Evolutionary conservation across 2,113 vertebrate genomes (phyloP), one percentile per base, ranked within the genome.

Genomic region (Thinocorus orbignyianus): DNA sequence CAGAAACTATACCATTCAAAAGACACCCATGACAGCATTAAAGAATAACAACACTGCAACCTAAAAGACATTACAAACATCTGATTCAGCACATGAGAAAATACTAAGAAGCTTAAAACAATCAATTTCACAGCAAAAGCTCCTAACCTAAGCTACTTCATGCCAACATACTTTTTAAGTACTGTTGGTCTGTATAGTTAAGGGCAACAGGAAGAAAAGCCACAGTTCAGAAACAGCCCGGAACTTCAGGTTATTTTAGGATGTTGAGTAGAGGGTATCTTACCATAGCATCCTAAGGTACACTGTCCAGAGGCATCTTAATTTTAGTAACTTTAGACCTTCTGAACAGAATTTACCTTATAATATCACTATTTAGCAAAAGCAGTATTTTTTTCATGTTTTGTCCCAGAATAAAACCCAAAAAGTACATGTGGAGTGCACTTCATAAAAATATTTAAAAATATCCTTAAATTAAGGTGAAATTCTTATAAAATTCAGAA

Each of bases 91-190:
- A 61, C 35, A 51, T 24, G 89, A 77, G 54, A 82, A 82, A 86
- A 92, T 13, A 78, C 30, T 83, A 92, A 80, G 70, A 42, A 79
- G 58, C 60, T 92, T 83, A 84, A 88, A 93, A 58, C 57, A 52
- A 92, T 71, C 86, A 31, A 86, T 93, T 84, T 93, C 52, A 84
- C 60, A 76, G 37, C 66, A 71, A 89, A 93, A 93, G 39, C 20
- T 92, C 46, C 44, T 90, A 70, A 86, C 73, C 25, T 55, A 72
- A 73, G 52, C 66, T 84, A 90, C 48, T 85, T 90, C 16, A 79
- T 33, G 26, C 25, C 66, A 91, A 55, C 52, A 71, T 6, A 60
- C 28, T 60, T 68, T 46, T 17, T 57, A 90, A 87, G 57, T 15
- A 44, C 18, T 7, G 6, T 1, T 55, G 48, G 46, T 81, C 51